Base-by-base conservation (phyloP, 1,140 invertebrate genomes). In the Atta texana region DNA sequence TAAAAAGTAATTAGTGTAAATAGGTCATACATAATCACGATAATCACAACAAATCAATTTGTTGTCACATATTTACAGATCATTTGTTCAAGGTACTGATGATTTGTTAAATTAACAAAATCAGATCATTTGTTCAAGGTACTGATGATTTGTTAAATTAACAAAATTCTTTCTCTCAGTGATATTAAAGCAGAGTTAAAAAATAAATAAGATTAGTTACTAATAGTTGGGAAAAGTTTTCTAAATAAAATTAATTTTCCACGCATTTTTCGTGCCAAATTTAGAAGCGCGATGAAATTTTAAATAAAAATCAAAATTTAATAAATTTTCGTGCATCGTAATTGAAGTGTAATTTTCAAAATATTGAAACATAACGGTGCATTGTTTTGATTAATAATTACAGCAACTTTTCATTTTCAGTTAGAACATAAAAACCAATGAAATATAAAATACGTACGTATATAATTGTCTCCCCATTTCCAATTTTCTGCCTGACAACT, bases 361-460 rank as follows among this genome's bases (percentile, higher is more conserved):
- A 66, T 24, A 78, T 66, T 66, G 12, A 0, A 51, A 34, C 12
- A 57, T n/a, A n/a, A 28, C 16, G 24, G 6, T 10, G 18, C 18
- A 68, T 68, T 24, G 64, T 57, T 74, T 34, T 21, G 34, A 74
- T 74, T 39, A 57, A 74, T 55, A 10, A 34, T 74, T 18, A 59
- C 53, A 74, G 21, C 12, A 74, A 57, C 59, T 59, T 75, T 59
- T 14, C 16, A 3, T 75, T 75, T 75, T 75, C 55, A 31, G 7
- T 21, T n/a, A 74, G 14, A 21, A 14, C n/a, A 59, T 74, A 61
- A 44, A 75, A 75, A 75, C 8, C 6, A 57, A 75, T 39, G 7
- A 57, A 57, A 21, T 3, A 44, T 75, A 10, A 74, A 74, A 57
- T n/a, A n/a, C 18, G 2, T 34, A 75, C 4, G 18, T 10, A 21